These are phyloP conservation scores for Enteromius paludinosus DNA, from an alignment of 2,797 vertebrate genomes.

Conservation along the genomic window DNA sequence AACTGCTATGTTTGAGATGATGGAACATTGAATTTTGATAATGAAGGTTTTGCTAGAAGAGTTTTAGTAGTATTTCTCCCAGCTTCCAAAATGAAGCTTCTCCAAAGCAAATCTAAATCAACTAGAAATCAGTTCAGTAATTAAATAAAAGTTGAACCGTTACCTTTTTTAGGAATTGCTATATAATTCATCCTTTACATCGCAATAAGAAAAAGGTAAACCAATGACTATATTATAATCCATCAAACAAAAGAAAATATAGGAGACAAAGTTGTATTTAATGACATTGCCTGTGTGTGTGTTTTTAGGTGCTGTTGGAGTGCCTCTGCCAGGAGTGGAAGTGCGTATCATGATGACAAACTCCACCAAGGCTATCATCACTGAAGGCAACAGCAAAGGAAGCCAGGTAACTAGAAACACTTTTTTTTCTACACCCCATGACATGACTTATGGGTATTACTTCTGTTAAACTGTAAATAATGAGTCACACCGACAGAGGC, in stretches of 20 bases:
- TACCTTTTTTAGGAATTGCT: background rate
- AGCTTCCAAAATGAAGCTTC: background rate
- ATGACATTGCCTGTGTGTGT: slow-evolving; percentile 29
- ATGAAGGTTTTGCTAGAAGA: background rate
- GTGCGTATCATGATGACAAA: slow-evolving; percentile 85
- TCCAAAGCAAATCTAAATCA: background rate
- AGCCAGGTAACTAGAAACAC: slow-evolving; percentile 78
- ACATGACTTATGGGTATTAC: background rate
- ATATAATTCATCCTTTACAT: background rate
- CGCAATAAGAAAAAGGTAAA: background rate
- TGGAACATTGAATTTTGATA: background rate
- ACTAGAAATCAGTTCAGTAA: background rate
- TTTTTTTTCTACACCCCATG: background rate
- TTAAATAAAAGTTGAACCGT: background rate
- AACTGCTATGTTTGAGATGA: background rate
- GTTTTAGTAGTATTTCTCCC: background rate
- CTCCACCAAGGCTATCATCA: slow-evolving; percentile 72
- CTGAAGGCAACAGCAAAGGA: slow-evolving; percentile 78
- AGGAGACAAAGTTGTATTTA: background rate
- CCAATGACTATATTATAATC: background rate
- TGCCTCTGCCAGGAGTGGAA: slow-evolving; percentile 84
- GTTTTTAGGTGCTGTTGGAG: slow-evolving; percentile 88
- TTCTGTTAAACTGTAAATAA: background rate
- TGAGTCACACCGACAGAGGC: too few relatives aligned
- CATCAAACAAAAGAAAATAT: background rate